Evolutionary conservation across 1,140 invertebrate genomes (phyloP), one percentile per base, ranked within the genome.

Genomic region (Onthophagus taurus): DNA sequence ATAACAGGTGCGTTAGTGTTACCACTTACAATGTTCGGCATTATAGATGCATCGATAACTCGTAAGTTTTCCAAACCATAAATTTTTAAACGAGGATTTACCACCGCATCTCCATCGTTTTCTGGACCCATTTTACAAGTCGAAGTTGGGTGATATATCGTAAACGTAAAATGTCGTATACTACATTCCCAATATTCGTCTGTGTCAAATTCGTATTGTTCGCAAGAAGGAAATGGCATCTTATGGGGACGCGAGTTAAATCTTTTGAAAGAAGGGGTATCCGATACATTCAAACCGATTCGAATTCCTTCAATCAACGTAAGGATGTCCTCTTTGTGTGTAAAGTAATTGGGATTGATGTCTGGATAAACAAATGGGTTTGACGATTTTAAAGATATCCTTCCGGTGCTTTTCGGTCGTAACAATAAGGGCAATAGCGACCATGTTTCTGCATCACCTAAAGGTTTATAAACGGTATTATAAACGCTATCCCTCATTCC

Each of bases 321-420:
- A 48, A 79, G 66, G 9, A 90, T 72, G 49, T 91, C 88, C 52
- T 85, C 76, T 45, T 77, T 77, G 49, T 89, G 77, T 0, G 83
- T 78, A 55, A 94, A 86, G 55, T 94, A 94, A 55, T 92, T 92
- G 0, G 93, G 90, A 61, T 89, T 84, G n/a, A 97, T 85, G 3
- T 83, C 74, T 0, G 92, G 92, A 53, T 84, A 76, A 2, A 83
- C 73, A 7, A 79, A 72, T 0, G 92, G 92, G 66, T 97, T 82
- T 18, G 66, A 72, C 21, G 77, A 86, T 44, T 76, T 77, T 1
- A 95, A 57, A n/a, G 78, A 72, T 4, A 95, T 69, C 74, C 79
- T 81, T 0, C 91, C 91, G 0, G 74, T 75, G 58, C 89, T 92
- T 56, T 79, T 81, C 0, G 91, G 89, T 3, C 90, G 70, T 20